Conservation (phyloP, 1,140 invertebrate genomes). For the Monomorium pharaonis region DNA sequence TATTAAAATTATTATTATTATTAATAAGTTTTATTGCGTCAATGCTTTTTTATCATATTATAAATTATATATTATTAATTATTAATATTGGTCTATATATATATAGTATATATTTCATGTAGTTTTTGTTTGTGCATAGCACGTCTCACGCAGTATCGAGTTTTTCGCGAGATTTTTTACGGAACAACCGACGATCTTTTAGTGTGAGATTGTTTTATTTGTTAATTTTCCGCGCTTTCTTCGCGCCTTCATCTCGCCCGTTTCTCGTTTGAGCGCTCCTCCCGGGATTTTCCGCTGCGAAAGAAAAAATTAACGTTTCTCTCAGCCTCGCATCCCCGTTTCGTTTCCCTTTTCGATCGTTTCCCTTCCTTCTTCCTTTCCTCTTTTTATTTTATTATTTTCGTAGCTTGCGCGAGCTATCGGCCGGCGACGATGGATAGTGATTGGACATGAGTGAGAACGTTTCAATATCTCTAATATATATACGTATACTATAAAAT, state of each 20-base stretch:
- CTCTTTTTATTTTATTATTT: slow-evolving; percentile 28
- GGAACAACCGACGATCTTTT: slow-evolving; percentile 5
- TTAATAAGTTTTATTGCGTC: slow-evolving; percentile 69
- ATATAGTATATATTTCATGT: slow-evolving; percentile 66
- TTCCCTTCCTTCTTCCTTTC: slow-evolving; percentile 29
- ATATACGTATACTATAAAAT: slow-evolving; percentile 64
- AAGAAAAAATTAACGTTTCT: slow-evolving; percentile 1
- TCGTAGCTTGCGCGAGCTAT: slow-evolving; percentile 43
- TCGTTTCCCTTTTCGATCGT: slow-evolving; percentile 21
- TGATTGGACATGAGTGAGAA: slow-evolving; percentile 83
- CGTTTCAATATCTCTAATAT: slow-evolving; percentile 81
- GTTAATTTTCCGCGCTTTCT: slow-evolving; percentile 20
- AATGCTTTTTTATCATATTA: slow-evolving; percentile 66
- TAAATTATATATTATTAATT: slow-evolving; percentile 46
- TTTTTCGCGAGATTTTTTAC: neutral
- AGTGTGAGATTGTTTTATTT: slow-evolving; percentile 24
- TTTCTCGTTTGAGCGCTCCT: slow-evolving; percentile 6
- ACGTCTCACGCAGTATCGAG: neutral
- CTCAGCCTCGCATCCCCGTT: neutral
- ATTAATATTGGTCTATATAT: slow-evolving; percentile 54
- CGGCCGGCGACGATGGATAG: slow-evolving; percentile 76
- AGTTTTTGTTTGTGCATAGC: slow-evolving; percentile 41
- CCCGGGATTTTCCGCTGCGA: neutral
- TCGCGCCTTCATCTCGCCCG: neutral
- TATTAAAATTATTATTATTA: slow-evolving; percentile 71